phyloP scores from a whole-genome alignment of 2,113 vertebrate species.

The Thinocorus orbignyianus region DNA sequence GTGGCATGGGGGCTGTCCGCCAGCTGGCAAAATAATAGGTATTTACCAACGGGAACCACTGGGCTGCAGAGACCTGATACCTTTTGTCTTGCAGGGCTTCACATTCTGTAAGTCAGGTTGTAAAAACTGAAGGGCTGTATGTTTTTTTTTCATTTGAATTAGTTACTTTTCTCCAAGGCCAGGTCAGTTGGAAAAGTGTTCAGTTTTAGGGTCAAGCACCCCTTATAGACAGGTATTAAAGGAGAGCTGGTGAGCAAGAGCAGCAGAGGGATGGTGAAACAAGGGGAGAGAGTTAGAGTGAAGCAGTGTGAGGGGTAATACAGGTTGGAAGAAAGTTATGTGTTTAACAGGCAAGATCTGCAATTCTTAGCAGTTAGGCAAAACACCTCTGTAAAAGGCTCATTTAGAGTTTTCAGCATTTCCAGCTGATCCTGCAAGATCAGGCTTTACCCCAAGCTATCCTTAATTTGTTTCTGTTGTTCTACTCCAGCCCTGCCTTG shows the following conservation, averaged over 20 bases:
- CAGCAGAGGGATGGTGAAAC: neutral
- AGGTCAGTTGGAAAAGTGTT: neutral
- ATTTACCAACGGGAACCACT: neutral
- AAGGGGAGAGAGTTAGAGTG: neutral
- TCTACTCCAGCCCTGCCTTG: neutral
- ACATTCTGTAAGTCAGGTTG: neutral
- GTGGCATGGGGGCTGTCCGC: neutral
- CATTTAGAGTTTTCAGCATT: neutral
- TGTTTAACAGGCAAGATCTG: neutral
- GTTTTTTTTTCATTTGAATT: neutral
- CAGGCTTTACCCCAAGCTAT: neutral
- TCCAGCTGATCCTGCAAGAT: neutral
- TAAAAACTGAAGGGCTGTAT: neutral
- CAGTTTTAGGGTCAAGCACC: neutral
- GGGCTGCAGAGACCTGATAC: neutral
- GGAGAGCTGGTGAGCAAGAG: neutral
- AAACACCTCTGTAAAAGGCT: neutral
- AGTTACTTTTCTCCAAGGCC: neutral
- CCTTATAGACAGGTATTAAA: neutral
- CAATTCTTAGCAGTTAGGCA: neutral
- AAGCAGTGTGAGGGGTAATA: neutral
- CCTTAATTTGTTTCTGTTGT: neutral
- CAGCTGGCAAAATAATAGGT: conserved; percentile 10
- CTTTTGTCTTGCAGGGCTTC: neutral
- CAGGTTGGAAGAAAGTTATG: neutral